These are phyloP conservation scores for Lathamus discolor DNA, from an alignment of 2,113 vertebrate genomes.

Conservation along the genomic window DNA sequence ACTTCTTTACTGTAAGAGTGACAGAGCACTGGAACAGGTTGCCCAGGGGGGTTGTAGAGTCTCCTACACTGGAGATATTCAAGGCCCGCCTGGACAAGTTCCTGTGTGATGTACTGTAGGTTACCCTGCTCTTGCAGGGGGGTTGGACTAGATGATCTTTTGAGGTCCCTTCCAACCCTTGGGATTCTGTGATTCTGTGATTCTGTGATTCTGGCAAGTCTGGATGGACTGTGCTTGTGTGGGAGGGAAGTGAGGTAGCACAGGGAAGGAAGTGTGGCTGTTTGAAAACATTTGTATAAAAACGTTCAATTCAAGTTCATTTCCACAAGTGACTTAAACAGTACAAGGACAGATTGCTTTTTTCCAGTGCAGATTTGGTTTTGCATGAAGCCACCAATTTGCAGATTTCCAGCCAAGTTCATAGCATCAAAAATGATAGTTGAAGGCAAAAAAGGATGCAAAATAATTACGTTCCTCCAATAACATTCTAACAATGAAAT, in stretches of 20 bases:
- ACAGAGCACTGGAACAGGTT: too few species aligned
- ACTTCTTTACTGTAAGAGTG: too few species aligned
- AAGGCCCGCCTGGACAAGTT: too few species aligned
- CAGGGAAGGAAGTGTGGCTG: not conserved
- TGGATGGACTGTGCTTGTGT: not conserved
- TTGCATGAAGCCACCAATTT: not conserved
- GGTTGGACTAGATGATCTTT: too few species aligned
- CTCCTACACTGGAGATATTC: too few species aligned
- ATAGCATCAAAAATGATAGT: not conserved
- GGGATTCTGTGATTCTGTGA: too few species aligned
- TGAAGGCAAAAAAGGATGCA: constrained; percentile 1
- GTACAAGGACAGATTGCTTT: not conserved
- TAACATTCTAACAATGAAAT: not conserved
- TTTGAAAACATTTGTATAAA: not conserved
- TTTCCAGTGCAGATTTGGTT: not conserved
- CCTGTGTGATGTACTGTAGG: too few species aligned
- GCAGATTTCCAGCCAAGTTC: not conserved
- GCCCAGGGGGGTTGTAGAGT: too few species aligned
- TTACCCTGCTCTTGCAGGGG: too few species aligned
- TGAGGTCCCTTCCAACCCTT: too few species aligned
- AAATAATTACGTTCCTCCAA: not conserved
- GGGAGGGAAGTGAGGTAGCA: not conserved
- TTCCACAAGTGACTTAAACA: not conserved
- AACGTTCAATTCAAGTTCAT: not conserved
- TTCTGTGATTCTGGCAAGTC: constrained; percentile 40